phyloP scores from a whole-genome alignment of 2,113 vertebrate species.

The Eublepharis macularius region DNA sequence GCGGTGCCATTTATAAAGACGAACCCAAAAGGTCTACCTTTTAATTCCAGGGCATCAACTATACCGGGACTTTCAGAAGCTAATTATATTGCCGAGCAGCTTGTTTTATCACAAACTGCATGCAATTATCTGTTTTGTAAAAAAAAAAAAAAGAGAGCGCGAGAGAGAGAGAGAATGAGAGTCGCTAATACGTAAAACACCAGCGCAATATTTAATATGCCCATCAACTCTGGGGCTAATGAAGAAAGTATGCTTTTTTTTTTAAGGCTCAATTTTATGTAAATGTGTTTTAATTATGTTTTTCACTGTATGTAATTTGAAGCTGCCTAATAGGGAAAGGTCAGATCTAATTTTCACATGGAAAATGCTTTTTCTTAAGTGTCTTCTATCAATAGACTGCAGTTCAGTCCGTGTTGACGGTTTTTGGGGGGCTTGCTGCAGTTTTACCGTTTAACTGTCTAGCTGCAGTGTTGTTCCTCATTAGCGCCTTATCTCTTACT shows the following conservation, averaged over 20 bases:
- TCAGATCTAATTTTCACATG: constrained; percentile 1
- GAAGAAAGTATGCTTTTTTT: background rate
- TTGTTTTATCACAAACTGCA: background rate
- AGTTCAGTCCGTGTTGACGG: background rate
- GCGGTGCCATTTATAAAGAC: background rate
- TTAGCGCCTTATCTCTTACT: constrained; percentile 39
- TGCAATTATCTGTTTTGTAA: background rate
- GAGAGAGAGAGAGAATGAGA: background rate
- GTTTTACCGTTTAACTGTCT: constrained; percentile 54
- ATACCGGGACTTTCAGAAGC: background rate
- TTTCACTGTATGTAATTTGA: constrained; percentile 20
- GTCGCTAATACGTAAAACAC: background rate
- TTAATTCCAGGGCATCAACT: background rate
- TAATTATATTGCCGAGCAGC: background rate
- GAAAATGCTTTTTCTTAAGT: background rate
- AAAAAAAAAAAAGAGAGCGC: background rate
- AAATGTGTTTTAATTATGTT: constrained; percentile 46
- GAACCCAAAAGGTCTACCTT: background rate
- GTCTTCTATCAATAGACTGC: background rate
- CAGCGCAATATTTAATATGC: background rate
- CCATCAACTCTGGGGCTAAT: constrained; percentile 17
- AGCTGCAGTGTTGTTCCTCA: constrained; percentile 51
- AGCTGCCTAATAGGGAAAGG: constrained; percentile 3
- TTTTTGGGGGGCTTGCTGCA: constrained; percentile 30
- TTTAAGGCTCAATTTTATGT: constrained; percentile 13